A percentile compares a stretch with the other conserved stretches of the same genome.
These are phyloP conservation scores for Spinus olivaceus DNA, from an alignment of 2,797 vertebrate species.

Conservation along the genomic window DNA sequence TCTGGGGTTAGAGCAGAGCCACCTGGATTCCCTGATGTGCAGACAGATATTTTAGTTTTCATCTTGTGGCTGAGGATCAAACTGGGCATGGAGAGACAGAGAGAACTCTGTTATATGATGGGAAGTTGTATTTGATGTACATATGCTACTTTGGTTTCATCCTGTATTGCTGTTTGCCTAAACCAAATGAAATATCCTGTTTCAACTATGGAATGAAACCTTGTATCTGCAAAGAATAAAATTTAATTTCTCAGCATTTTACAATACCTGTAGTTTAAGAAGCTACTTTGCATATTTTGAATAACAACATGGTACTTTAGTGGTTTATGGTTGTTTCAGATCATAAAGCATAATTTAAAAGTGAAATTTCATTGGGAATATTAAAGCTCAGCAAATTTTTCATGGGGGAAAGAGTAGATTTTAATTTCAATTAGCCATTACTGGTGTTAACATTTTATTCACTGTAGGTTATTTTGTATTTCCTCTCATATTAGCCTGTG, in stretches of 20 bases:
- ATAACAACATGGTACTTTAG: neutral
- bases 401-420: neutral
- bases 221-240: neutral
- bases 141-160: neutral
- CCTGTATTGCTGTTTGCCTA: neutral
- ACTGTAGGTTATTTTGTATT: neutral
- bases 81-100: neutral
- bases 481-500: constrained; percentile 5
- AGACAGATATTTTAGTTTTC: neutral
- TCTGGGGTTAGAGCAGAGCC: neutral
- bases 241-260: neutral
- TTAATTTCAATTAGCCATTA: constrained; percentile 51
- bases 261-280: neutral
- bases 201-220: neutral
- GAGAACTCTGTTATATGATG: neutral
- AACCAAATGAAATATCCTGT: neutral
- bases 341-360: constrained; percentile 39
- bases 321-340: constrained; percentile 28
- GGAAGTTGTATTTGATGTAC: neutral
- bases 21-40: neutral
- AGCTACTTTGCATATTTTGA: constrained; percentile 12
- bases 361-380: neutral
- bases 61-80: neutral
- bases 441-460: constrained; percentile 20
- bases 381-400: constrained; percentile 10